Evolutionary conservation across 1,140 invertebrate species (phyloP).

Genomic region (Agrilus planipennis): DNA sequence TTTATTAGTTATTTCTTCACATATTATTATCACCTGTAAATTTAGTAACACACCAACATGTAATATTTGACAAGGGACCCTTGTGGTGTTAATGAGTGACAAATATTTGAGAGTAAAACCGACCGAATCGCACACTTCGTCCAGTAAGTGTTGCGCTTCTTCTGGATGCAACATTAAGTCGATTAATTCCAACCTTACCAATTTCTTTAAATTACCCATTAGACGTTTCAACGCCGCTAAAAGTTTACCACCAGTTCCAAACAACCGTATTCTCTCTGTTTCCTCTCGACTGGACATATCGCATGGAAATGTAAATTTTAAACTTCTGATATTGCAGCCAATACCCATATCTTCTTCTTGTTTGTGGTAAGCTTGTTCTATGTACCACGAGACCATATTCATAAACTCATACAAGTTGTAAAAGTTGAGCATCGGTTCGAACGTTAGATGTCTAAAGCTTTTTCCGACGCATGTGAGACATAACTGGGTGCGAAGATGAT

Average conservation of each 20-base stretch:
- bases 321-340: slow-evolving; percentile 44
- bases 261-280: slow-evolving; percentile 47
- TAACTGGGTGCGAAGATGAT: slow-evolving; percentile 59
- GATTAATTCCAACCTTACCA: slow-evolving; percentile 56
- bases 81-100: slow-evolving; percentile 64
- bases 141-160: slow-evolving; percentile 59
- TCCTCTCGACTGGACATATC: slow-evolving; percentile 53
- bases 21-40: slow-evolving; percentile 46
- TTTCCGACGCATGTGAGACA: slow-evolving; percentile 59
- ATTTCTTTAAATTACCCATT: slow-evolving; percentile 51
- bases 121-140: slow-evolving; percentile 58
- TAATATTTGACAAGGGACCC: slow-evolving; percentile 56
- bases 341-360: slow-evolving; percentile 34
- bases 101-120: slow-evolving; percentile 51
- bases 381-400: slow-evolving; percentile 65
- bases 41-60: slow-evolving; percentile 70
- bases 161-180: slow-evolving; percentile 63
- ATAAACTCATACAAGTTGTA: slow-evolving; percentile 78
- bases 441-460: slow-evolving; percentile 53
- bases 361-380: slow-evolving; percentile 37
- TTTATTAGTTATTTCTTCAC: neutral
- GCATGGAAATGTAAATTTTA: slow-evolving; percentile 72
- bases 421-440: slow-evolving; percentile 67
- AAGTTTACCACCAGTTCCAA: slow-evolving; percentile 66
- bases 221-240: slow-evolving; percentile 56